These are phyloP conservation scores for Nasalis larvatus DNA, from an alignment of 2,113 vertebrate species.

Conservation along the genomic window DNA sequence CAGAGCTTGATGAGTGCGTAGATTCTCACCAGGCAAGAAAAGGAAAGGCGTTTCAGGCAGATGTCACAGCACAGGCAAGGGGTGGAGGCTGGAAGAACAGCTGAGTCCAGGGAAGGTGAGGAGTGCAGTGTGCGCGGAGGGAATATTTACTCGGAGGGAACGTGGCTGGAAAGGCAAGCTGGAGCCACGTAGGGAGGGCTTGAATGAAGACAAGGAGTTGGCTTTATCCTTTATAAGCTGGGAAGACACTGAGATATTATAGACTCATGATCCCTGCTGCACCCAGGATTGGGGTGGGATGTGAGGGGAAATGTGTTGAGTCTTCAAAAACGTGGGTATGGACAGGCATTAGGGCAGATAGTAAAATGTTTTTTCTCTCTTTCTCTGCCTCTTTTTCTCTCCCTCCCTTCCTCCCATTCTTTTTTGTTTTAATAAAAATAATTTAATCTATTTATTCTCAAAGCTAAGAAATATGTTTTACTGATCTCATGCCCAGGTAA, in stretches of 20 bases:
- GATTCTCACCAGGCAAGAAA: not conserved
- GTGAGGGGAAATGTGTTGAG: not conserved
- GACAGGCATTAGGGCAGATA: not conserved
- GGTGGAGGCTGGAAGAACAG: not conserved
- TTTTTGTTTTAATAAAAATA: not conserved
- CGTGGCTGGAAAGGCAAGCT: not conserved
- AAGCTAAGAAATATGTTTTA: not conserved
- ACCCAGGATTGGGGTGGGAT: not conserved
- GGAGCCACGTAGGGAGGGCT: not conserved
- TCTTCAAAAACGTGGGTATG: not conserved
- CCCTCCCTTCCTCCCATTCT: accelerated
- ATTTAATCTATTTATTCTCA: not conserved
- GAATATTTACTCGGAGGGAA: not conserved
- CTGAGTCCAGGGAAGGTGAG: not conserved
- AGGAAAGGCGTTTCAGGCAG: not conserved
- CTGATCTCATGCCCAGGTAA: not conserved
- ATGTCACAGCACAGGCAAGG: not conserved
- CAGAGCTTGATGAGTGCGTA: not conserved
- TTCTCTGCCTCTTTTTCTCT: not conserved
- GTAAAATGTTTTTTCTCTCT: not conserved
- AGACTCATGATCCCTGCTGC: not conserved
- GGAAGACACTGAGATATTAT: not conserved
- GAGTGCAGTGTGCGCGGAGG: not conserved
- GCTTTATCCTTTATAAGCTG: not conserved
- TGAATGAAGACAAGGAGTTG: not conserved